These are phyloP conservation scores for Hoplostethus mediterraneus DNA, from an alignment of 2,797 vertebrate genomes.

Conservation along the genomic window DNA sequence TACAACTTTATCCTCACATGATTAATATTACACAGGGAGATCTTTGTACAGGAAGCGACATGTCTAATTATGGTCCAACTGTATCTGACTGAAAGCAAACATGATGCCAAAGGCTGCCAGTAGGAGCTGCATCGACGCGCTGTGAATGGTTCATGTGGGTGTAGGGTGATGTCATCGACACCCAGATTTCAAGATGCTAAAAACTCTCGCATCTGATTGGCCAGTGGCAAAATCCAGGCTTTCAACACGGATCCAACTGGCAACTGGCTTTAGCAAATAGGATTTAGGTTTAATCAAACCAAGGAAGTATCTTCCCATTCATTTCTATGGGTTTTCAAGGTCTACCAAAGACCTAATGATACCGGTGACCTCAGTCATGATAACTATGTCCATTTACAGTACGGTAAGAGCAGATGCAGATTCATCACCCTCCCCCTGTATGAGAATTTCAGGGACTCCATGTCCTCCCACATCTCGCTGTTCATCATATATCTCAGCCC, in stretches of 20 bases:
- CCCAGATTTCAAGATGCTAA: slow-evolving; percentile 82
- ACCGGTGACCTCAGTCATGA: slow-evolving; percentile 64
- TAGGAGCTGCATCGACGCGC: slow-evolving; percentile 73
- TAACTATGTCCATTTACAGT: slow-evolving; percentile 61
- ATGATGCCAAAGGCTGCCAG: slow-evolving; percentile 77
- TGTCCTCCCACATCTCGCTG: slow-evolving; percentile 74
- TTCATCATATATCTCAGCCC: slow-evolving; percentile 72
- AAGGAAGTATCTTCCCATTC: slow-evolving; percentile 1
- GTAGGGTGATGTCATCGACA: slow-evolving; percentile 86
- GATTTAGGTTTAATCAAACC: slow-evolving; percentile 43
- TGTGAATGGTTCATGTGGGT: slow-evolving; percentile 85
- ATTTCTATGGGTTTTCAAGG: slow-evolving; percentile 54
- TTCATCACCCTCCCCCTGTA: slow-evolving; percentile 61
- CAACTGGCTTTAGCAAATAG: slow-evolving; percentile 18
- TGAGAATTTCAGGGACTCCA: slow-evolving; percentile 71
- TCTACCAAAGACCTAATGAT: slow-evolving; percentile 49
- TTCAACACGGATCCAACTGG: slow-evolving; percentile 86
- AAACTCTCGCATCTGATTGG: slow-evolving; percentile 86
- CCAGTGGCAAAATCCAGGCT: slow-evolving; percentile 84
- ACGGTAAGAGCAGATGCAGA: slow-evolving; percentile 67
- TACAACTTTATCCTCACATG: slow-evolving; percentile 84
- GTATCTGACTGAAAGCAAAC: slow-evolving; percentile 84
- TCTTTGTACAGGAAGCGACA: slow-evolving; percentile 86
- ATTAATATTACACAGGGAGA: slow-evolving; percentile 85
- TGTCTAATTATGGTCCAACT: slow-evolving; percentile 85